Base-by-base conservation (phyloP, 2,797 vertebrate genomes). In the Corythornis leucogaster region DNA sequence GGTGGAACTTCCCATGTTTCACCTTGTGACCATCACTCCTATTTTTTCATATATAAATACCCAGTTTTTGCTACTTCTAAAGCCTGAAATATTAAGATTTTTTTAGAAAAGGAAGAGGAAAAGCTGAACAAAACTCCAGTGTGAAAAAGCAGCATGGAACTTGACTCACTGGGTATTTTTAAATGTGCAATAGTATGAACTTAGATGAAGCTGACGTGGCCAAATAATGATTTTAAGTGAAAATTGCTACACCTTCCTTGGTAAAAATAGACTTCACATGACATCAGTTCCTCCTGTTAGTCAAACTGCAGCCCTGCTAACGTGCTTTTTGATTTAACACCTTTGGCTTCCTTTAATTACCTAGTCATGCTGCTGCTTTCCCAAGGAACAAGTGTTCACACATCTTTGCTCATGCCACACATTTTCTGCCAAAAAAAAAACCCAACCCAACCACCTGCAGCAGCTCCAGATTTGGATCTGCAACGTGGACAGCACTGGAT, bases 321-420 rank as follows among this genome's bases (percentile, higher is more conserved):
- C 57, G 45, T 1, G 54, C 70, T 64, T 77, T 87, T 85, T 61
- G 79, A 92, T 94, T 93, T 92, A 89, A 92, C 95, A 95, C 96
- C 80, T 94, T 92, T 87, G 43, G 74, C 55, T 87, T 85, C 79
- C 31, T 88, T 91, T 93, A 83, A 94, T 95, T 92, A 86, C 84
- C 89, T 66, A 25, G 75, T 83, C 92, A 54, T 2, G 66, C 84
- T 55, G 62, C 68, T 76, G 92, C 94, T 93, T 94, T 92, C 69
- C 13, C 15, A 71, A 88, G 92, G 50, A 91, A 83, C 26, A 19
- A 91, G 76, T 7, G 50, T 64, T 91, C 55, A 46, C 79, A 86
- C 74, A 1, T 76, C 74, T 4, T n/a, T 73, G 70, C 9, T 87
- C 85, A 35, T 22, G 48, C 62, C 67, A 53, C 16, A 42, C 40